Conservation (phyloP, 2,113 vertebrate species). For the Pseudorectes ferrugineus region DNA sequence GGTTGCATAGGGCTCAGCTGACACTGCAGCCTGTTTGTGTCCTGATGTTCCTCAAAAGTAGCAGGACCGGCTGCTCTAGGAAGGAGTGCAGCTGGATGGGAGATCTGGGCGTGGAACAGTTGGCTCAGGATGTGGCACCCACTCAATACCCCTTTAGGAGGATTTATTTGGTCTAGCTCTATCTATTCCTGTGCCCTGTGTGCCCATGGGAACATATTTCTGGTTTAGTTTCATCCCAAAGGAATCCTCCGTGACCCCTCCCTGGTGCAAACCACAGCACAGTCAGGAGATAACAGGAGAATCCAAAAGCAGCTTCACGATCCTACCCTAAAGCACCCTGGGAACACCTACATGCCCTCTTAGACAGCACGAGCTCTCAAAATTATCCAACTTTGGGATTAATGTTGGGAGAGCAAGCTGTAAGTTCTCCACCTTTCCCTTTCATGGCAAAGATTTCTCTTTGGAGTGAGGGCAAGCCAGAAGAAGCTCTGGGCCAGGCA, state of each 20-base stretch:
- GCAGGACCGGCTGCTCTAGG: not conserved
- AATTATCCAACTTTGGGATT: not conserved
- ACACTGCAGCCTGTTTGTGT: not conserved
- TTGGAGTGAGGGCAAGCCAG: not conserved
- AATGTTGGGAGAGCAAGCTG: not conserved
- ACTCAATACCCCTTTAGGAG: not conserved
- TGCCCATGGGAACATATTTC: not conserved
- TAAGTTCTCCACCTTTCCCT: not conserved
- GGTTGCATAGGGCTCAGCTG: not conserved
- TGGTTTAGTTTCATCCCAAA: not conserved
- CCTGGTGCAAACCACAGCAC: not conserved
- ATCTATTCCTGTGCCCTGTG: not conserved
- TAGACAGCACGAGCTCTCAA: not conserved
- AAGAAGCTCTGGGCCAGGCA: not conserved
- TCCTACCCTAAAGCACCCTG: not conserved
- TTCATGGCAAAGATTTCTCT: not conserved
- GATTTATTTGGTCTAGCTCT: not conserved
- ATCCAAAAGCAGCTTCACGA: not conserved
- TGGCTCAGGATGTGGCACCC: fast-evolving
- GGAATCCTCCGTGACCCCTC: not conserved
- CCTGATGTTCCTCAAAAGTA: not conserved
- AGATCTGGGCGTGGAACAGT: not conserved
- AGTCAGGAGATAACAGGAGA: not conserved
- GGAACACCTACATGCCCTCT: not conserved
- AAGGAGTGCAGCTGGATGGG: not conserved